A percentile compares a stretch with the other conserved stretches of the same genome.
Evolutionary conservation across 2,113 vertebrate species (phyloP).

Genomic region (Pyrgilauda ruficollis): DNA sequence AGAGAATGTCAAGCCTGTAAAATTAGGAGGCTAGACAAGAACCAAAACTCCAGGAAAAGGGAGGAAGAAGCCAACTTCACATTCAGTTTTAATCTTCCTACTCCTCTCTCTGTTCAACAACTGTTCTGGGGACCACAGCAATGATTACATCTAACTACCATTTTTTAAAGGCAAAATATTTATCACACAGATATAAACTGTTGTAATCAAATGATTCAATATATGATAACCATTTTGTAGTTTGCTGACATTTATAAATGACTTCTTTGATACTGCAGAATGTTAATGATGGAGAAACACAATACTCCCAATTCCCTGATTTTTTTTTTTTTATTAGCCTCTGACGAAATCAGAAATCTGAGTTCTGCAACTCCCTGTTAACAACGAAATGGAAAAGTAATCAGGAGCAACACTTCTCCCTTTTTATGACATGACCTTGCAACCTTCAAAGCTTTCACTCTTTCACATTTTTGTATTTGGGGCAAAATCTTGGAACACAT

Average conservation of each 20-base stretch:
- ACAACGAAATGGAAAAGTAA: accelerated
- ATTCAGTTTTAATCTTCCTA: neutral
- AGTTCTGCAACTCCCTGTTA: neutral
- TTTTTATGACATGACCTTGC: neutral
- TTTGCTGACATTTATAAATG: neutral
- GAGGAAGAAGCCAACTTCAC: neutral
- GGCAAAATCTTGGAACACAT: neutral
- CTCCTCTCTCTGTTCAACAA: neutral
- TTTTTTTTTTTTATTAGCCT: neutral
- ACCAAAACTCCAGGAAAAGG: neutral
- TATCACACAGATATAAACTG: neutral
- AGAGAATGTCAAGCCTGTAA: neutral
- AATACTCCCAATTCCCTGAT: neutral
- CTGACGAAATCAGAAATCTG: neutral
- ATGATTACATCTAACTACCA: neutral
- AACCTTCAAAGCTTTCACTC: neutral
- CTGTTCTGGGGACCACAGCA: neutral
- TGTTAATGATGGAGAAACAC: accelerated
- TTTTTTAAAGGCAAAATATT: neutral
- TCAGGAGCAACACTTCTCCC: neutral
- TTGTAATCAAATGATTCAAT: neutral
- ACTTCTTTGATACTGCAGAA: neutral
- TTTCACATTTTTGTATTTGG: neutral
- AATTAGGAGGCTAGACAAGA: neutral
- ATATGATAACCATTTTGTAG: neutral